Conservation (phyloP, 2,113 vertebrate species). For the Eretmochelys imbricata region DNA sequence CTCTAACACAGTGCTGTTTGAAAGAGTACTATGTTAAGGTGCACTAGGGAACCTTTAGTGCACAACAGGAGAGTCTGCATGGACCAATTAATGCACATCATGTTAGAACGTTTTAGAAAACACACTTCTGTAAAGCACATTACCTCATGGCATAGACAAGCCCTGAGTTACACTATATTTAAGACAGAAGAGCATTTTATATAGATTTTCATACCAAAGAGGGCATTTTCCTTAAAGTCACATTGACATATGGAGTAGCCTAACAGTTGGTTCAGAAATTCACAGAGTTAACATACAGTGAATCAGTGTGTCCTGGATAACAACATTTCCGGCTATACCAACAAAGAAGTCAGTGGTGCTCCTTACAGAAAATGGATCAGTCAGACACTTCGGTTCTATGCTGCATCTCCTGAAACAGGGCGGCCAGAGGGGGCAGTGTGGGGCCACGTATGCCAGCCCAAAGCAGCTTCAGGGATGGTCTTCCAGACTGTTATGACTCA, state of each 20-base stretch:
- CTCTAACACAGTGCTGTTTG: not conserved
- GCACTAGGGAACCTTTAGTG: not conserved
- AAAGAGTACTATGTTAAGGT: not conserved
- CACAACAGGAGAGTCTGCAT: not conserved
- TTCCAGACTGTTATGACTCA: not conserved
- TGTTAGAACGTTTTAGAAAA: not conserved
- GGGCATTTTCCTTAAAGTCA: not conserved
- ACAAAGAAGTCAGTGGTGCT: not conserved
- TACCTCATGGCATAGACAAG: not conserved
- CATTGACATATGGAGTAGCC: not conserved
- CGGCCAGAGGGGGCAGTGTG: not conserved
- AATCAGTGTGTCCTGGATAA: not conserved
- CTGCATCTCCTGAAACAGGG: not conserved
- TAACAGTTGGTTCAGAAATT: not conserved
- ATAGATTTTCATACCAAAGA: not conserved
- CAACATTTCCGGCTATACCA: not conserved
- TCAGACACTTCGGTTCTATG: not conserved
- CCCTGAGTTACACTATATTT: not conserved
- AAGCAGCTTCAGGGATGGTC: not conserved
- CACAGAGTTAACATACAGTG: not conserved
- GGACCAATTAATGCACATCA: not conserved
- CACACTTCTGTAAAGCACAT: not conserved
- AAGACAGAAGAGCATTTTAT: not conserved
- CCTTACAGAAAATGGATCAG: not conserved
- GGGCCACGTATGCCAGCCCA: not conserved